Evolutionary conservation across 2,797 vertebrate species (phyloP).

Genomic region (Spondyliosoma cantharus): DNA sequence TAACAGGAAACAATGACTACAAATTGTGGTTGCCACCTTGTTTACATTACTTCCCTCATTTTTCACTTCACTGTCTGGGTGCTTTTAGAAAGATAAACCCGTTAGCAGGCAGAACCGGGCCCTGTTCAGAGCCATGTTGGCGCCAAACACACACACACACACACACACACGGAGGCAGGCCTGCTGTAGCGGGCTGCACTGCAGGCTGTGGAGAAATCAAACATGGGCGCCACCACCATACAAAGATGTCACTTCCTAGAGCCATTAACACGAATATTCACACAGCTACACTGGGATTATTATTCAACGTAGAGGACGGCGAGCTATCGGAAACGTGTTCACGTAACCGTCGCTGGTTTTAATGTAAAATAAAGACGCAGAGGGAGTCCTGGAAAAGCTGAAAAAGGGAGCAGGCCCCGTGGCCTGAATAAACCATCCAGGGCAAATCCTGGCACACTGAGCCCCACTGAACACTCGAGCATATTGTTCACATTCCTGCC

Average conservation of each 20-base stretch:
- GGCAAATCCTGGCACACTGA: conserved; percentile 74
- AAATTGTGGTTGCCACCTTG: not conserved
- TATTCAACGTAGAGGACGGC: rapidly evolving
- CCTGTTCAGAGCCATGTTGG: conserved; percentile 72
- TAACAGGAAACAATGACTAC: not conserved
- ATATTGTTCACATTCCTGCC: conserved; percentile 77
- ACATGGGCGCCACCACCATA: conserved; percentile 80
- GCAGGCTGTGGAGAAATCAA: conserved; percentile 70
- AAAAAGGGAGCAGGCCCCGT: conserved; percentile 70
- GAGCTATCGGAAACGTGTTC: rapidly evolving
- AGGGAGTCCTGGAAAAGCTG: not conserved
- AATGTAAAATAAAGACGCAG: rapidly evolving
- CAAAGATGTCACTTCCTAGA: conserved; percentile 78
- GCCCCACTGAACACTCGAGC: conserved; percentile 74
- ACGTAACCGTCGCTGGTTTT: rapidly evolving
- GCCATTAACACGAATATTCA: conserved; percentile 15
- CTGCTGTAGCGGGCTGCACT: conserved; percentile 43
- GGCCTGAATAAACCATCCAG: conserved; percentile 74
- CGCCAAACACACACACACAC: conserved; percentile 79
- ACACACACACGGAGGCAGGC: conserved; percentile 30
- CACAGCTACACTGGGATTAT: not conserved
- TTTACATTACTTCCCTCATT: not conserved
- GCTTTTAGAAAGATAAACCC: not conserved
- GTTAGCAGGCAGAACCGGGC: not conserved
- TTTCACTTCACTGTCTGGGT: not conserved